Percentiles rank a stretch among this genome's conserved stretches.
phyloP scores from a whole-genome alignment of 2,797 vertebrate genomes.

The Ataeniobius toweri region DNA sequence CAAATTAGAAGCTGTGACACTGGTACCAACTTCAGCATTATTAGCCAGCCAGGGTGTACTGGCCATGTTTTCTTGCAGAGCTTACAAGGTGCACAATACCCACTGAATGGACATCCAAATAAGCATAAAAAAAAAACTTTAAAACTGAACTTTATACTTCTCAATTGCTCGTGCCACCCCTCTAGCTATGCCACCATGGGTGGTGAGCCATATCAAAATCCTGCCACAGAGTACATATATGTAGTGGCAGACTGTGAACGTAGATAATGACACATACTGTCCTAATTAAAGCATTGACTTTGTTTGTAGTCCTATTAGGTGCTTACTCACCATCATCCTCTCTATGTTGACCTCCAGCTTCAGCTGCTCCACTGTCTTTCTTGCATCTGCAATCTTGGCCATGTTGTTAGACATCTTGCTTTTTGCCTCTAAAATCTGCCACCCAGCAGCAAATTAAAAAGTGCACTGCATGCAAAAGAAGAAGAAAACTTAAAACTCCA shows the following conservation, averaged over 20 bases:
- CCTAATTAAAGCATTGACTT: neutral
- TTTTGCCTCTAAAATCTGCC: conserved; percentile 17
- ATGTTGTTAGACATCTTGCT: conserved; percentile 91
- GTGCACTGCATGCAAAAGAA: neutral
- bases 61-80: neutral
- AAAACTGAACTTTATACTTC: neutral
- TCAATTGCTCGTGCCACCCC: neutral
- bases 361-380: conserved; percentile 90
- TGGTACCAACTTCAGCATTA: neutral
- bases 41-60: neutral
- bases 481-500: neutral
- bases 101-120: neutral
- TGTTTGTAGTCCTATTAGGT: neutral
- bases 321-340: conserved; percentile 87
- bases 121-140: neutral
- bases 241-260: neutral
- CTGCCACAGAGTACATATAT: neutral
- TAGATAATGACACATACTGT: neutral
- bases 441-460: conserved; percentile 36
- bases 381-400: conserved; percentile 91
- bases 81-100: neutral
- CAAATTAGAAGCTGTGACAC: neutral
- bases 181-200: neutral
- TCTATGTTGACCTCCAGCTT: conserved; percentile 95
- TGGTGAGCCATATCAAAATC: neutral